Evolutionary conservation across 2,797 vertebrate genomes (phyloP).

Genomic region (Crax fasciolata): DNA sequence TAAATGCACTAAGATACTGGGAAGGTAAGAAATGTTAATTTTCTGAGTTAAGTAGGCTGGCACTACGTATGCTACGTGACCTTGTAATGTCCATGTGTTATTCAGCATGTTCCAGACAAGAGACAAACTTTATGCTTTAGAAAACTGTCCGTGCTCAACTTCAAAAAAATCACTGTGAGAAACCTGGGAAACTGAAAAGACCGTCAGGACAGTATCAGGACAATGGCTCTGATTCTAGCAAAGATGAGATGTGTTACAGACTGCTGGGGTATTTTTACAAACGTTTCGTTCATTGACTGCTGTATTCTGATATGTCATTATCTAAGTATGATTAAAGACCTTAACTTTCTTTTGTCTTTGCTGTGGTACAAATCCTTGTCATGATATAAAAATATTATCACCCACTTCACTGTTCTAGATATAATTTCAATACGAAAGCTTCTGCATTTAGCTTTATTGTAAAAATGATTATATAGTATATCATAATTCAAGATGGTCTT

Average conservation of each 20-base stretch:
- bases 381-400: background rate
- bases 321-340: background rate
- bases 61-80: background rate
- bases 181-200: background rate
- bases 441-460: constrained; percentile 32
- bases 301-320: background rate
- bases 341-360: constrained; percentile 1
- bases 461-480: constrained; percentile 41
- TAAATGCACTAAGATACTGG: background rate
- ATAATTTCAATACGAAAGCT: background rate
- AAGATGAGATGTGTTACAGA: background rate
- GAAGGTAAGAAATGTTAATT: background rate
- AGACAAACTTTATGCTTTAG: background rate
- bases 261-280: background rate
- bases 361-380: background rate
- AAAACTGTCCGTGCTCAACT: background rate
- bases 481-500: constrained; percentile 35
- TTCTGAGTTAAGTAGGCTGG: background rate
- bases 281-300: background rate
- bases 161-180: background rate
- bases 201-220: background rate
- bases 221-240: background rate
- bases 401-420: background rate
- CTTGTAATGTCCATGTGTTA: background rate
- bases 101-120: background rate